Base-by-base conservation (phyloP, 2,888 invertebrate genomes). In the Emesis furor region DNA sequence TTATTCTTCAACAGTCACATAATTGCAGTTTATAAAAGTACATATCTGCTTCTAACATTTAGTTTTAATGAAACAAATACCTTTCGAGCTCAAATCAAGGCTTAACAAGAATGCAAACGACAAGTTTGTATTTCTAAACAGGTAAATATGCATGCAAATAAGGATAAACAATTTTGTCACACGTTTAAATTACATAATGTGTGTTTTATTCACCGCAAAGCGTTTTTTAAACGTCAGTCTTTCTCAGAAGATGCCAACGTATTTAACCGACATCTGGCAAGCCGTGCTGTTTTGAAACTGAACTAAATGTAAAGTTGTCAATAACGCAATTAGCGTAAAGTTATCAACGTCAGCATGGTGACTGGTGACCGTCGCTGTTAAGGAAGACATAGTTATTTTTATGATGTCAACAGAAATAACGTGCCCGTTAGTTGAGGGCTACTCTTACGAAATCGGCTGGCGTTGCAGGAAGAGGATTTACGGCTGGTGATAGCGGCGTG, bases 401-500 rank as follows among this genome's bases (percentile, higher is more conserved):
- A 96, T 95, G 93, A 92, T 95, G 95, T 95, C 95, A 95, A 95
- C 96, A 92, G 94, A 96, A 96, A 96, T 96, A 96, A 96, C 95
- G 86, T 91, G 91, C 87, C 88, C 85, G 87, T 88, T 86, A 91
- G 87, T 92, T 92, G 92, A 91, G 94, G 93, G 92, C 93, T 93
- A 92, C 93, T 94, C 92, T 96, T 96, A 95, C 96, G 95, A 96
- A 94, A 96, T 92, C 91, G 89, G 86, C 87, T 91, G 91, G 89
- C 91, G 46, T 46, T n/a, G 92, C 95, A 95, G 96, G 95, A 96
- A 96, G 94, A 95, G 96, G 96, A 96, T 94, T 92, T 93, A 92
- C 92, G 93, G 92, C 87, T 82, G 85, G 79, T 83, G 88, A 83
- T 90, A 88, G 88, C 87, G 84, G 82, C 89, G 81, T 82, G 81